phyloP scores from a whole-genome alignment of 2,797 vertebrate species.

The Tragopan temminckii region DNA sequence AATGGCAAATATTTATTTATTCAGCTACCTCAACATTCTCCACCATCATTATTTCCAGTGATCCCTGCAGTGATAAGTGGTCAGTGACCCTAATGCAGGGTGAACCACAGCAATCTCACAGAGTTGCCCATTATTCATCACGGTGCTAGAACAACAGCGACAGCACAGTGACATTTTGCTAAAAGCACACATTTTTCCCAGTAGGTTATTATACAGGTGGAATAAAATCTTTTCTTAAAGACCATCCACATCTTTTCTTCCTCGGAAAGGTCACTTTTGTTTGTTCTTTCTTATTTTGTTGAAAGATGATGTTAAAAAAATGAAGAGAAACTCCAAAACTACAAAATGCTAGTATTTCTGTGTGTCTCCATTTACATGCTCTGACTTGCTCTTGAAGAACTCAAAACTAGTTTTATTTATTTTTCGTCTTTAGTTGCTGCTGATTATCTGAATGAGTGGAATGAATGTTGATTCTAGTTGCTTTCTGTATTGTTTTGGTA shows the following conservation, averaged over 20 bases:
- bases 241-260: not conserved
- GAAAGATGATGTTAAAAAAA: not conserved
- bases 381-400: not conserved
- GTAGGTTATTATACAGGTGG: not conserved
- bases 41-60: not conserved
- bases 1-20: slow-evolving; percentile 20
- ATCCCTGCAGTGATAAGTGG: slow-evolving; percentile 34
- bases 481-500: not conserved
- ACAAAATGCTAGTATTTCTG: not conserved
- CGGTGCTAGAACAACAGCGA: not conserved
- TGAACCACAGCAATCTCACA: not conserved
- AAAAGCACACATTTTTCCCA: slow-evolving; percentile 28
- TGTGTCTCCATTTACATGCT: not conserved
- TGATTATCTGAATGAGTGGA: not conserved
- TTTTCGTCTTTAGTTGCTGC: not conserved
- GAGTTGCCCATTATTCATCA: not conserved
- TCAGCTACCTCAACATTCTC: not conserved
- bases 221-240: slow-evolving; percentile 43
- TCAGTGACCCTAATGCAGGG: not conserved
- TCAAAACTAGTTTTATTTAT: not conserved
- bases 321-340: not conserved
- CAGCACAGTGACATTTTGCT: slow-evolving; percentile 42
- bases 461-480: not conserved
- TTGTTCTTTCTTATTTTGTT: not conserved
- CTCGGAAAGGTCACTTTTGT: slow-evolving; percentile 9